Evolutionary conservation across 2,113 vertebrate genomes (phyloP).

Genomic region (Fukomys damarensis): DNA sequence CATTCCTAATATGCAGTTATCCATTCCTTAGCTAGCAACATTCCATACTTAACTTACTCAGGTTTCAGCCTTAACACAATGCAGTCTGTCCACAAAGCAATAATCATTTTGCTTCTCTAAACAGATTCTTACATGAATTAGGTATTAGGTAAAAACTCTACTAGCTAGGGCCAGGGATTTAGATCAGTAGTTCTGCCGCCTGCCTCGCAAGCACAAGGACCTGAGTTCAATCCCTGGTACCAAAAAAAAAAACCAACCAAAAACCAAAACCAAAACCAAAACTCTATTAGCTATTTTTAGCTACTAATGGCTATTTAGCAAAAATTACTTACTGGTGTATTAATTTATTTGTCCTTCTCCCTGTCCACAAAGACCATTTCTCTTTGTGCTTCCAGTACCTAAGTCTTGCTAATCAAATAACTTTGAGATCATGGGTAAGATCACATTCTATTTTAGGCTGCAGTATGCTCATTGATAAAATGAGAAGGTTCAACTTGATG

Average conservation of each 20-base stretch:
- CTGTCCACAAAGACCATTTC: background rate
- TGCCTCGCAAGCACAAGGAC: too few relatives aligned
- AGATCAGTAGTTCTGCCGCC: too few relatives aligned
- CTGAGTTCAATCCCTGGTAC: too few relatives aligned
- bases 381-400: background rate
- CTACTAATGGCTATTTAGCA: background rate
- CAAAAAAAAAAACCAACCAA: too few relatives aligned
- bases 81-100: background rate
- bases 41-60: background rate
- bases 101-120: slow-evolving; percentile 10
- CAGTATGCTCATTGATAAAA: slow-evolving; percentile 23
- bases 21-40: background rate
- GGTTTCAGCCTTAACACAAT: background rate
- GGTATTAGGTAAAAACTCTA: background rate
- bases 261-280: too few relatives aligned
- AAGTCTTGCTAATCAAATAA: background rate
- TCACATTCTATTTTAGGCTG: background rate
- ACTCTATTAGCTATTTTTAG: background rate
- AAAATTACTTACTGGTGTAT: background rate
- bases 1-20: background rate
- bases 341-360: background rate
- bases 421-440: background rate
- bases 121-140: background rate
- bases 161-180: too few relatives aligned
- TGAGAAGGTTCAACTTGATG: background rate